Base-by-base conservation (phyloP, 2,797 vertebrate genomes). In the Coreius guichenoti region DNA sequence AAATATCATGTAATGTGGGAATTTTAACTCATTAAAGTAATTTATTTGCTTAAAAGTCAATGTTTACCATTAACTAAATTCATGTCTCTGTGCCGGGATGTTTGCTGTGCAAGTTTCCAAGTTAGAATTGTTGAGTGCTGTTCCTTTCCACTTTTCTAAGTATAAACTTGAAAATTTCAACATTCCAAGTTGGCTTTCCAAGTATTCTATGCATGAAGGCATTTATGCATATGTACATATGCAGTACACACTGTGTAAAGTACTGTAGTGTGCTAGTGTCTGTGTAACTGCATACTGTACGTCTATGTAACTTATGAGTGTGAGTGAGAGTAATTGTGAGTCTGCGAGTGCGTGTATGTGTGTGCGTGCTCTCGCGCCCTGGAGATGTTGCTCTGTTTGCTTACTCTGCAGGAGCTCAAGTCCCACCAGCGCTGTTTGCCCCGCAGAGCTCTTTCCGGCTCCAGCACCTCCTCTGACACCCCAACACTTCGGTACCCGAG, bases 341-440 rank as follows among this genome's bases (percentile, higher is more conserved):
- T 74, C 43, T 77, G 54, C 1, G 19, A 77, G 58, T 45, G 85
- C 14, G 63, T 88, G 70, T 79, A 81, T 81, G 68, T 82, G 86
- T 70, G 86, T 58, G 87, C 29, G 82, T 79, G 87, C 31, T 61
- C 83, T 87, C 13, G 69, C 49, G 49, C 65, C 82, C 85, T 69
- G 80, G 87, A 89, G 87, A 88, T 88, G 88, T 87, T 85, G 85
- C 85, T 92, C 88, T 91, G 88, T 92, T 91, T 94, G 94, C 94
- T 95, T 95, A 94, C 91, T 94, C 92, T 92, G 94, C 94, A 94
- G 90, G 91, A 94, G 86, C 70, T 89, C 86, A 89, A 91, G 91
- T 92, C 92, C 92, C 88, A 88, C 90, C 89, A 69, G 93, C 91
- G 92, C 92, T 91, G 89, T 89, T 88, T 56, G 21, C 88, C 92